Percentiles rank a stretch among this genome's conserved stretches.
phyloP scores from a whole-genome alignment of 1,140 invertebrate species.

The Cotesia glomerata region DNA sequence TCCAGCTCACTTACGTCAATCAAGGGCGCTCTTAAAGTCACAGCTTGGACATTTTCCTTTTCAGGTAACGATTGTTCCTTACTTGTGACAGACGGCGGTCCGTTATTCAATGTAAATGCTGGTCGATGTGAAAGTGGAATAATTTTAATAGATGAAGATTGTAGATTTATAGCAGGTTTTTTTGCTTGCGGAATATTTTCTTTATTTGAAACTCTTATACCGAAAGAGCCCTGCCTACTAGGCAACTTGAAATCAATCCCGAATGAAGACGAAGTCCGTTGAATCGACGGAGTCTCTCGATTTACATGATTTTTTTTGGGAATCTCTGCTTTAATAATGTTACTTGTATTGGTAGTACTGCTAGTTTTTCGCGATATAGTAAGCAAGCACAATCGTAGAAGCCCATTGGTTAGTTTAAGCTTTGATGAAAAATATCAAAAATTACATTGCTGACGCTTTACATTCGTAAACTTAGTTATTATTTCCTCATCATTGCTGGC shows the following conservation, averaged over 20 bases:
- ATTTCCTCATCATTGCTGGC: background rate
- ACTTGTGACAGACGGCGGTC: background rate
- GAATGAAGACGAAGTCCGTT: background rate
- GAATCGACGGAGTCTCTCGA: background rate
- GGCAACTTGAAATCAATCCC: background rate
- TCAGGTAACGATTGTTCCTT: background rate
- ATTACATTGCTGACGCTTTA: background rate
- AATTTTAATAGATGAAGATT: background rate
- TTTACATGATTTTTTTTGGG: background rate
- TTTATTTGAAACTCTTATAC: background rate
- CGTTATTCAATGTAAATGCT: background rate
- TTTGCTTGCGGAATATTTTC: background rate
- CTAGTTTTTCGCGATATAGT: no score
- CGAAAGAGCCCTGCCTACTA: background rate
- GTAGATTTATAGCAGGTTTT: background rate
- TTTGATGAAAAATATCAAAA: background rate
- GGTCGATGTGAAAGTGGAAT: background rate
- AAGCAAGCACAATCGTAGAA: no score
- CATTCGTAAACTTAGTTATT: background rate
- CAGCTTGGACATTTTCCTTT: background rate
- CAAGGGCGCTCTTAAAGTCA: background rate
- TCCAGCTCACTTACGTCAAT: background rate
- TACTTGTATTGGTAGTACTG: background rate
- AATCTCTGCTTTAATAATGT: background rate
- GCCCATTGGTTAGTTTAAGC: no score